Evolutionary conservation across 1,140 invertebrate species (phyloP), one percentile per base, ranked within the genome.

Genomic region (Ostrea denselamellosa): DNA sequence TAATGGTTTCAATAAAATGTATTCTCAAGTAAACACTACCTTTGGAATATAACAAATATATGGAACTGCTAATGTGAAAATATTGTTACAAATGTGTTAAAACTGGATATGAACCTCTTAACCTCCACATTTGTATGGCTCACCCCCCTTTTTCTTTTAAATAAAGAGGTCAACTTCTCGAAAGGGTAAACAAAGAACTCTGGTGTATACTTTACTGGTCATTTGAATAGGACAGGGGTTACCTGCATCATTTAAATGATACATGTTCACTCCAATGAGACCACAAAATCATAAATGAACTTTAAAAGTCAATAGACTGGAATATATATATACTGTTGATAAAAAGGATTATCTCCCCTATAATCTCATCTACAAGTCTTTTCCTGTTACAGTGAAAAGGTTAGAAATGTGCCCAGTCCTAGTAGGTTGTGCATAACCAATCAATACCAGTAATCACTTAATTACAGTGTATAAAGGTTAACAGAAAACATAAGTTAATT

Each of bases 341-440:
- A 62, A n/a, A 77, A 9, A 10, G 28, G 25, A 77, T 77, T 28
- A 77, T 77, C 25, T 77, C 25, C 22, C n/a, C 68, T 28, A 4
- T 77, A 77, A 77, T 77, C 68, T 17, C 12, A 14, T 25, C 9
- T 77, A 77, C 68, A 77, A 25, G 68, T 77, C 28, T 28, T 28
- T 77, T 22, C 68, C 68, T 77, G 68, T 77, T 77, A 34, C 68
- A 28, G 68, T 77, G 68, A 77, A 34, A 25, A 25, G 68, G 14
- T 77, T 34, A 77, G 68, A 28, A 77, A 77, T 77, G 68, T 77
- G 68, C 25, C 68, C 68, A 77, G 22, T 77, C 68, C 68, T 28
- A 77, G 68, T 28, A 77, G 68, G 25, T 28, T 14, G 68, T 77
- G 68, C 68, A 28, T 28, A 25, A 77, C 25, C 12, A 9, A 77